Conservation (phyloP, 1,140 invertebrate genomes). For the Drosophila bocqueti region DNA sequence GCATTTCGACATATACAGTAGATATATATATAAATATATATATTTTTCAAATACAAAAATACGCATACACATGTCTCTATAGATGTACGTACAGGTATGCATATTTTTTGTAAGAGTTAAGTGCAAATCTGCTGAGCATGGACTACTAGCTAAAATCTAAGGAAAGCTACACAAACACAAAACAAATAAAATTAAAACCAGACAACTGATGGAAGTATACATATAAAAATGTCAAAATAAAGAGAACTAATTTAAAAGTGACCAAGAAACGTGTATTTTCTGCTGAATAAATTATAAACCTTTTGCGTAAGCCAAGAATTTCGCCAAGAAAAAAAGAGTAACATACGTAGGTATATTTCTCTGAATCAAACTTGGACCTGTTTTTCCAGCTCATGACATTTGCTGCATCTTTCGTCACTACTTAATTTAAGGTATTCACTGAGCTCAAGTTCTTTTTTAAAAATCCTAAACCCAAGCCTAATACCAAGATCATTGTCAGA, state of each 20-base stretch:
- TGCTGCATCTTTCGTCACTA: conserved; percentile 27
- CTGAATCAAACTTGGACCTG: neutral
- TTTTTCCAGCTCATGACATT: conserved; percentile 25
- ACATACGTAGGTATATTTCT: neutral
- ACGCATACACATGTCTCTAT: conserved; percentile 24
- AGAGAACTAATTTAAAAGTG: conserved; percentile 58
- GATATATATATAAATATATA: neutral
- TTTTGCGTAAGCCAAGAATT: conserved; percentile 17
- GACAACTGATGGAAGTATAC: conserved; percentile 55
- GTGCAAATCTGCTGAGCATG: conserved; percentile 72
- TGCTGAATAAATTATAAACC: neutral
- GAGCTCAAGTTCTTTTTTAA: conserved; percentile 8
- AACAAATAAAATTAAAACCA: conserved; percentile 5
- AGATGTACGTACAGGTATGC: conserved; percentile 37
- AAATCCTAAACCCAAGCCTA: conserved; percentile 37
- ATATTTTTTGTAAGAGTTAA: conserved; percentile 61
- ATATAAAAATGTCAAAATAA: conserved; percentile 69
- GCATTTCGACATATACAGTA: conserved; percentile 18
- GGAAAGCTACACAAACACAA: conserved; percentile 50
- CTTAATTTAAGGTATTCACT: conserved; percentile 11
- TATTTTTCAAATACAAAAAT: conserved; percentile 26
- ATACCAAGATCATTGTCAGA: conserved; percentile 52
- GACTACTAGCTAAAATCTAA: conserved; percentile 74
- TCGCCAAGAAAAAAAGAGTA: neutral
- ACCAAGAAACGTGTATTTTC: neutral